phyloP scores from a whole-genome alignment of 1,140 invertebrate species.

The Bilobella aurantiaca region DNA sequence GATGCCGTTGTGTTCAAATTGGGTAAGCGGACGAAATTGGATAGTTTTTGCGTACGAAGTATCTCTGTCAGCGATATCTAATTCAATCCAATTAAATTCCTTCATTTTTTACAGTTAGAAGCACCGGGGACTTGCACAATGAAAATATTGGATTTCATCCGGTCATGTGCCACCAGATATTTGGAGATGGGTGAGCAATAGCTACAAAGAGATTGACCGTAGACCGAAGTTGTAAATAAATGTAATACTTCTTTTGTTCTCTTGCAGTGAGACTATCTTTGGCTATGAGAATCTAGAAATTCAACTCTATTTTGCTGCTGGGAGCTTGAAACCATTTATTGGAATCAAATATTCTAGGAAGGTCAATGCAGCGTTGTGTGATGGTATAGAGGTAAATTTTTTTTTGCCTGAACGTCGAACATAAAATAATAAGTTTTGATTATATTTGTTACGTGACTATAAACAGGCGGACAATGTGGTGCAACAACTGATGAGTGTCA shows the following conservation, averaged over 20 bases:
- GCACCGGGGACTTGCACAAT: conserved; percentile 58
- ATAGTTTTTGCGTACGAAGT: too few relatives aligned
- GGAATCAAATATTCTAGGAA: conserved; percentile 53
- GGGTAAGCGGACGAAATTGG: conserved; percentile 44
- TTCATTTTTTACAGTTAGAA: conserved; percentile 52
- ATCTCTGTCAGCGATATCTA: conserved; percentile 9
- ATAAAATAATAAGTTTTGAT: not conserved
- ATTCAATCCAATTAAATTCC: too few relatives aligned
- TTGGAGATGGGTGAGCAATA: conserved; percentile 61
- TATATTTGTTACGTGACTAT: conserved; percentile 8
- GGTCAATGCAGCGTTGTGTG: conserved; percentile 44
- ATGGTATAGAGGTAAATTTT: conserved; percentile 37
- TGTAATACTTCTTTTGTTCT: conserved; percentile 32
- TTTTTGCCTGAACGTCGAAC: not conserved
- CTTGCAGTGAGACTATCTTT: conserved; percentile 74
- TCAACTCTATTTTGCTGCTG: conserved; percentile 70
- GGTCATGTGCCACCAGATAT: conserved; percentile 87
- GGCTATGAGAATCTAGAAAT: conserved; percentile 76
- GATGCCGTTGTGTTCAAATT: conserved; percentile 67
- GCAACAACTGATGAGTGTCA: conserved; percentile 49
- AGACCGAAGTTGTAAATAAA: conserved; percentile 22
- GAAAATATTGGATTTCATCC: conserved; percentile 62
- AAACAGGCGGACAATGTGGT: conserved; percentile 72
- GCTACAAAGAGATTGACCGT: conserved; percentile 5
- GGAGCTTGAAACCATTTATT: conserved; percentile 61